Percentiles rank a stretch among this genome's conserved stretches.
phyloP scores from a whole-genome alignment of 2,113 vertebrate genomes.

The Phycodurus eques region DNA sequence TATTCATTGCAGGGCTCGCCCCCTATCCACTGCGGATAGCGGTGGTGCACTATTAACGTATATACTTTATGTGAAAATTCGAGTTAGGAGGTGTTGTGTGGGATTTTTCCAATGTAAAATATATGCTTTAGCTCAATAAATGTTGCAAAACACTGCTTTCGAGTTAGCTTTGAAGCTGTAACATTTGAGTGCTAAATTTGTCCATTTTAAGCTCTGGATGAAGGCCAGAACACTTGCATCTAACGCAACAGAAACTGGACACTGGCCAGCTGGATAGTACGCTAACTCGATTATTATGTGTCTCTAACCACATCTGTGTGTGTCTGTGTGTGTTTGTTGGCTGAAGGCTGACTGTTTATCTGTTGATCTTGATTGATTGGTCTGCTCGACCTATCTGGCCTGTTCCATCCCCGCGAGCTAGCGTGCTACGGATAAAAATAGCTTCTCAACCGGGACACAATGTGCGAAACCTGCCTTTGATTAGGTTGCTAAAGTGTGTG shows the following conservation, averaged over 20 bases:
- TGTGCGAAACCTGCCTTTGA: slow-evolving; percentile 66
- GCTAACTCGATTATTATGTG: not conserved
- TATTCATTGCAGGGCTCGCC: too few relatives aligned
- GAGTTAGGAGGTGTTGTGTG: too few relatives aligned
- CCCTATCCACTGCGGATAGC: too few relatives aligned
- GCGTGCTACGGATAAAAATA: slow-evolving; percentile 62
- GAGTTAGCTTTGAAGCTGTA: not conserved
- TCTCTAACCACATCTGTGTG: not conserved
- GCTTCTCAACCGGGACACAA: slow-evolving; percentile 66
- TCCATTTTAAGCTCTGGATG: not conserved
- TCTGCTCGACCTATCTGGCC: slow-evolving; percentile 61
- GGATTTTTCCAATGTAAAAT: too few relatives aligned
- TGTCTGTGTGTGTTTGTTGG: not conserved
- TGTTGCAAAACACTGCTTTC: not conserved
- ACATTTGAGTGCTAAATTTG: not conserved
- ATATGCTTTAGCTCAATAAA: too few relatives aligned
- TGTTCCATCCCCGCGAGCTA: slow-evolving; percentile 48
- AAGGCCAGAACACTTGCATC: not conserved
- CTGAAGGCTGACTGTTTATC: slow-evolving; percentile 43
- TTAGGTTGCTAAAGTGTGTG: slow-evolving; percentile 50
- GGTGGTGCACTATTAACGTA: too few relatives aligned
- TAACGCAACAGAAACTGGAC: not conserved
- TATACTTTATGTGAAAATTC: too few relatives aligned
- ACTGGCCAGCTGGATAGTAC: not conserved
- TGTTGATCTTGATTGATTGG: slow-evolving; percentile 52